Evolutionary conservation across 2,888 invertebrate genomes (phyloP).

Genomic region (Argyresthia albistria): DNA sequence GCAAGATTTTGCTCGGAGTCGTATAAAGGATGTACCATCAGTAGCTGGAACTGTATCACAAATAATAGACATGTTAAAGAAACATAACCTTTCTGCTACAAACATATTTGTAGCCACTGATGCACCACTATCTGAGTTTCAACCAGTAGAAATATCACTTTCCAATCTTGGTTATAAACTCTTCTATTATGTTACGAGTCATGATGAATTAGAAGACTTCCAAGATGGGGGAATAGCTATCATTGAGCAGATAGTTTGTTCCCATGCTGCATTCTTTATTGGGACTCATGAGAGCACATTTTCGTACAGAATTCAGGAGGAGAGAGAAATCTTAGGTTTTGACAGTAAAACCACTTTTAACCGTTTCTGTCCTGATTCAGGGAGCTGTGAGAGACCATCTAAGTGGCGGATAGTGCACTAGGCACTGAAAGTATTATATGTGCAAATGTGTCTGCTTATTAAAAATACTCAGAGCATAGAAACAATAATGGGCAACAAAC

Average conservation of each 20-base stretch:
- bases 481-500: too few species aligned
- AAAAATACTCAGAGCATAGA: too few species aligned
- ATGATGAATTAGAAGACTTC: slow-evolving; percentile 59
- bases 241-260: slow-evolving; percentile 96
- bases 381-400: slow-evolving; percentile 80
- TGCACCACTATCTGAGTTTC: slow-evolving; percentile 73
- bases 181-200: slow-evolving; percentile 45
- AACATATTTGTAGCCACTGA: slow-evolving; percentile 90
- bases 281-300: slow-evolving; percentile 97
- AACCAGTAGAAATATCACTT: slow-evolving; percentile 56
- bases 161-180: slow-evolving; percentile 31
- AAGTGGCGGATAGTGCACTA: slow-evolving; percentile 72
- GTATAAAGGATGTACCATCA: slow-evolving; percentile 82
- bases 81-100: slow-evolving; percentile 40
- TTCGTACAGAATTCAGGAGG: slow-evolving; percentile 96
- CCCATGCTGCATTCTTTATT: slow-evolving; percentile 88
- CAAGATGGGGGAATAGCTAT: slow-evolving; percentile 92
- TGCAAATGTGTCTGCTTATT: too few species aligned
- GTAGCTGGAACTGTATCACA: slow-evolving; percentile 84
- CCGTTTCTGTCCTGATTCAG: slow-evolving; percentile 78
- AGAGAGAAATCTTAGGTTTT: slow-evolving; percentile 95
- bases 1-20: slow-evolving; percentile 86
- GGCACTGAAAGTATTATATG: too few species aligned
- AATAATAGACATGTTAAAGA: slow-evolving; percentile 72
- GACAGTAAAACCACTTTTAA: slow-evolving; percentile 88